phyloP scores from a whole-genome alignment of 2,797 vertebrate species.

The Etheostoma perlongum region DNA sequence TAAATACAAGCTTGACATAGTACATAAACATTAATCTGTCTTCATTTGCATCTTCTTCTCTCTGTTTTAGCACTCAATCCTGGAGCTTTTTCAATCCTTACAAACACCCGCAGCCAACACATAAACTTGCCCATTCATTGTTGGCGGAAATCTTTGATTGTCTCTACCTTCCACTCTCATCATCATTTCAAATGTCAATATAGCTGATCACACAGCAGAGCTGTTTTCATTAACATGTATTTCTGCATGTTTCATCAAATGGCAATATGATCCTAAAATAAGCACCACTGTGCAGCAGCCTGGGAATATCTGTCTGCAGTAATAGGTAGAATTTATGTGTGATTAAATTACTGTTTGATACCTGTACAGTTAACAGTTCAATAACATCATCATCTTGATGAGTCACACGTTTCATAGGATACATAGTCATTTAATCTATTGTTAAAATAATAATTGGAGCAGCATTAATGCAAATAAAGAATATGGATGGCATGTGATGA shows the following conservation, averaged over 20 bases:
- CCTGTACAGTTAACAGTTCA: too few species aligned
- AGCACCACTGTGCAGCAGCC: neutral
- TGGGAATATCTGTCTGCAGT: neutral
- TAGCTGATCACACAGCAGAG: neutral
- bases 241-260: too few species aligned
- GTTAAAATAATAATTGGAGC: neutral
- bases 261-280: neutral
- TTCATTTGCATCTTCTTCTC: neutral
- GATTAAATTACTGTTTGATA: neutral
- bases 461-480: slow-evolving; percentile 1
- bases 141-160: too few species aligned
- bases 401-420: neutral
- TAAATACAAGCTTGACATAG: slow-evolving; percentile 22
- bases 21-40: neutral
- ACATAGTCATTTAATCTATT: neutral
- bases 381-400: neutral
- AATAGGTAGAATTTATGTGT: neutral
- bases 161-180: neutral
- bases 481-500: neutral
- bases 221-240: too few species aligned
- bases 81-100: too few species aligned
- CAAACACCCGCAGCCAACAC: neutral
- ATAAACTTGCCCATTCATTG: neutral
- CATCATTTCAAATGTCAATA: neutral
- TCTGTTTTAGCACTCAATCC: neutral